A percentile compares a stretch with the other conserved stretches of the same genome.
Evolutionary conservation across 2,888 invertebrate genomes (phyloP).

Genomic region (Anorthoa munda): DNA sequence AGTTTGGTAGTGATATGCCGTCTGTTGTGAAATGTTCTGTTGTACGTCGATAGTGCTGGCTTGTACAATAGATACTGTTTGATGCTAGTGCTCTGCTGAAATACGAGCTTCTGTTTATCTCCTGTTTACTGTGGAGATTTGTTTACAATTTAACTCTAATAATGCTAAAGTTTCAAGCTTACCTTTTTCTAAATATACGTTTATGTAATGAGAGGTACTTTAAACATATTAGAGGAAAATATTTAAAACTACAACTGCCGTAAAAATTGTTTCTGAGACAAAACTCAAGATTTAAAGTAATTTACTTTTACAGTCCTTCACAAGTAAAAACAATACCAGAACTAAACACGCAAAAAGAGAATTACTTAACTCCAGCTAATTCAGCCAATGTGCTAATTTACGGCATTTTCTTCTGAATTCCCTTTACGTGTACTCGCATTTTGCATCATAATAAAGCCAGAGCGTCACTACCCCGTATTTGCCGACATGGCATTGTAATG

Average conservation of each 20-base stretch:
- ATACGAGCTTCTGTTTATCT: constrained; percentile 28
- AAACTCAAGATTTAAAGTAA: not conserved
- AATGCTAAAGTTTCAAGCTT: no score
- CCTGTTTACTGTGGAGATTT: constrained; percentile 19
- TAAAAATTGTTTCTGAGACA: not conserved
- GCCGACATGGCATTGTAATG: constrained; percentile 61
- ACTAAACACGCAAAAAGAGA: constrained; percentile 33
- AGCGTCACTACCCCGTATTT: constrained; percentile 54
- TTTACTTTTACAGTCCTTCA: not conserved
- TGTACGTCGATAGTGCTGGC: constrained; percentile 53
- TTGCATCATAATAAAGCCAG: constrained; percentile 55
- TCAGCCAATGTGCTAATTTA: constrained; percentile 46
- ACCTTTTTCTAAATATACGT: not conserved
- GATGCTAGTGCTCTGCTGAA: constrained; percentile 36
- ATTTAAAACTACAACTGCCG: not conserved
- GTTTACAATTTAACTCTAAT: constrained; percentile 7
- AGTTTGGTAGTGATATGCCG: constrained; percentile 73
- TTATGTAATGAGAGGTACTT: no score
- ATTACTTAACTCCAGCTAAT: constrained; percentile 36
- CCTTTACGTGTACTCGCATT: constrained; percentile 46
- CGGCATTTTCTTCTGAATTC: constrained; percentile 48
- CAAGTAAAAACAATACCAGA: not conserved
- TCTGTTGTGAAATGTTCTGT: constrained; percentile 61
- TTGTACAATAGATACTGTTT: constrained; percentile 52
- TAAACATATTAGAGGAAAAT: no score